Conservation (phyloP, 2,888 invertebrate species). For the Thysanoteuthis rhombus region DNA sequence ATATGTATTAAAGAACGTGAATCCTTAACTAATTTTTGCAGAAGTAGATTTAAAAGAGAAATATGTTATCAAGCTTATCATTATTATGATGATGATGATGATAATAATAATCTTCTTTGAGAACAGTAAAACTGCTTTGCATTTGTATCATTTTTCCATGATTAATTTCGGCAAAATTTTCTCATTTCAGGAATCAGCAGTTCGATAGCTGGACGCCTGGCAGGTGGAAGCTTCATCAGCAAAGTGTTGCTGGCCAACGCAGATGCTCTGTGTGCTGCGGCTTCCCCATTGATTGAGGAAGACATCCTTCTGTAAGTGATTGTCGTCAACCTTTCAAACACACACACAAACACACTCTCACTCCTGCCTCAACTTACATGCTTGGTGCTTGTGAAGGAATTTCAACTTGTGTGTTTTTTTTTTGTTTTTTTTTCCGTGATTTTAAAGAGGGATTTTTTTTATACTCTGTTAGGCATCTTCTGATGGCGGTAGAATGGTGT, state of each 20-base stretch:
- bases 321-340: no score
- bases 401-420: no score
- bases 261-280: constrained; percentile 93
- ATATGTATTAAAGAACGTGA: not conserved
- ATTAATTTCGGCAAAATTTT: not conserved
- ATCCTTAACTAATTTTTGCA: not conserved
- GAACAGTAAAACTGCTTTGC: not conserved
- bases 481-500: no score
- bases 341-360: no score
- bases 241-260: constrained; percentile 95
- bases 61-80: not conserved
- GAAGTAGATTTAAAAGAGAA: not conserved
- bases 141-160: not conserved
- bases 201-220: constrained; percentile 58
- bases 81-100: not conserved
- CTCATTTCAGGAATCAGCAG: constrained; percentile 57
- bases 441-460: no score
- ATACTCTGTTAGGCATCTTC: no score
- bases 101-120: not conserved
- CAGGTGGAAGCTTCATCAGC: constrained; percentile 86
- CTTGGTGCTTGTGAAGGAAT: no score
- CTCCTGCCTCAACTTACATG: no score
- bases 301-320: constrained; percentile 59
- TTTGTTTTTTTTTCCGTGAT: no score
- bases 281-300: constrained; percentile 91